A percentile compares a stretch with the other conserved stretches of the same genome.
phyloP scores from a whole-genome alignment of 2,888 invertebrate genomes.

The Hoplodrina blanda region DNA sequence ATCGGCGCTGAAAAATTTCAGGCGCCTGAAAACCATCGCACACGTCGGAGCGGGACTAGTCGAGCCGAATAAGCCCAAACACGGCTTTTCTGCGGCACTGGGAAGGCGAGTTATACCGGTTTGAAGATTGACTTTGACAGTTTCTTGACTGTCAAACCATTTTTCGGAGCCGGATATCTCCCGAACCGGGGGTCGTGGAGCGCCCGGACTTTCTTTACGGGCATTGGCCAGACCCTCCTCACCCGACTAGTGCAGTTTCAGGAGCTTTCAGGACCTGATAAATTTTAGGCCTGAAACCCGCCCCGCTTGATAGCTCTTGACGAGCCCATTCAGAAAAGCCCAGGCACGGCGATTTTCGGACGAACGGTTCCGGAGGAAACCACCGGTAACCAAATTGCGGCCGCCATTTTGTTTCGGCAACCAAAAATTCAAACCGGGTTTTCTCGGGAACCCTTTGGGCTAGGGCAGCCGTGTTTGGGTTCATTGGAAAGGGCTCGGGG shows the following conservation, averaged over 20 bases:
- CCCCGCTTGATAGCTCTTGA: not conserved
- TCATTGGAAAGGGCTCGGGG: not conserved
- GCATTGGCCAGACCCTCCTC: not conserved
- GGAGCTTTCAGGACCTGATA: not conserved
- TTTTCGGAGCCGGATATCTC: not conserved
- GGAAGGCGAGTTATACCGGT: not conserved
- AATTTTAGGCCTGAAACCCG: not conserved
- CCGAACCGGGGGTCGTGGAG: not conserved
- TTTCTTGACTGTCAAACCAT: not conserved
- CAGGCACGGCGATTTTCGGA: not conserved
- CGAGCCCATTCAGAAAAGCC: not conserved
- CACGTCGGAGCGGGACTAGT: not conserved
- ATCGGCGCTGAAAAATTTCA: not conserved
- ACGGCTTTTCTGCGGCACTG: not conserved
- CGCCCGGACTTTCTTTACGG: not conserved
- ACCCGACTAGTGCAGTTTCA: fast-evolving
- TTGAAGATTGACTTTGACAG: not conserved
- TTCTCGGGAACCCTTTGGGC: not conserved
- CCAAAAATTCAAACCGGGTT: not conserved
- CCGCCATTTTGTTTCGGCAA: not conserved
- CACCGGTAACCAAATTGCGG: not conserved
- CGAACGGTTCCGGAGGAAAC: not conserved
- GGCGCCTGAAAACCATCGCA: not conserved
- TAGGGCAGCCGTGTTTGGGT: not conserved
- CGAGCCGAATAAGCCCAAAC: not conserved